These are phyloP conservation scores for Labrus mixtus DNA, from an alignment of 2,113 vertebrate genomes.

Conservation along the genomic window DNA sequence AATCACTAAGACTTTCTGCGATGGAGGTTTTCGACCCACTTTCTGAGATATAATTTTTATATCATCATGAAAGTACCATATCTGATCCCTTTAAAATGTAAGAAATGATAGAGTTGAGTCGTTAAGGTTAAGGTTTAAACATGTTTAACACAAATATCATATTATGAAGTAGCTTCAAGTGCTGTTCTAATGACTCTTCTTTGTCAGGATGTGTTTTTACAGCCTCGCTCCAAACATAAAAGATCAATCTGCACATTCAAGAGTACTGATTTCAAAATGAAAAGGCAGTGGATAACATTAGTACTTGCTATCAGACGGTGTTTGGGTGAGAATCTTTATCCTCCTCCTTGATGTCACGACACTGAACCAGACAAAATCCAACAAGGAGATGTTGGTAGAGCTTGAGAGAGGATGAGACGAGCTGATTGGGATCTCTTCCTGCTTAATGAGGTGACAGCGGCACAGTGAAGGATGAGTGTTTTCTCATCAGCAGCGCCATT, in stretches of 20 bases:
- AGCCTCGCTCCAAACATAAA: background rate
- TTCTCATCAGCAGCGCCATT: conserved; percentile 64
- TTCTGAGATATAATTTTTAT: too few species aligned
- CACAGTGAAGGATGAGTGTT: conserved; percentile 61
- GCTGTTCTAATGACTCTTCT: too few species aligned
- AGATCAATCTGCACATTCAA: background rate
- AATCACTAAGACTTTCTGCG: too few species aligned
- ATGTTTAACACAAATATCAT: too few species aligned
- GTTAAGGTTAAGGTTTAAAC: too few species aligned
- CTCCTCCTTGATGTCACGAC: conserved; percentile 3
- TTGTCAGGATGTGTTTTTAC: background rate
- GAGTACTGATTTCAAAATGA: background rate
- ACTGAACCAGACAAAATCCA: conserved; percentile 27
- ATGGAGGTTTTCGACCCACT: too few species aligned
- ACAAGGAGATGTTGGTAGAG: conserved; percentile 14
- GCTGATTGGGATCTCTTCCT: conserved; percentile 50
- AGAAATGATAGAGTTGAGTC: too few species aligned
- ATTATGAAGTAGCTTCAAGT: too few species aligned
- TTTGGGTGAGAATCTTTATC: background rate
- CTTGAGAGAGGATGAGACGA: conserved; percentile 24
- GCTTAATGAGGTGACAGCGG: conserved; percentile 66
- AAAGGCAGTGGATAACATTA: background rate
- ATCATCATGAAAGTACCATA: too few species aligned
- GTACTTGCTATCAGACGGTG: background rate
- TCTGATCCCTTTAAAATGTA: too few species aligned